Evolutionary conservation across 2,113 vertebrate species (phyloP).

Genomic region (Orthonyx spaldingii): DNA sequence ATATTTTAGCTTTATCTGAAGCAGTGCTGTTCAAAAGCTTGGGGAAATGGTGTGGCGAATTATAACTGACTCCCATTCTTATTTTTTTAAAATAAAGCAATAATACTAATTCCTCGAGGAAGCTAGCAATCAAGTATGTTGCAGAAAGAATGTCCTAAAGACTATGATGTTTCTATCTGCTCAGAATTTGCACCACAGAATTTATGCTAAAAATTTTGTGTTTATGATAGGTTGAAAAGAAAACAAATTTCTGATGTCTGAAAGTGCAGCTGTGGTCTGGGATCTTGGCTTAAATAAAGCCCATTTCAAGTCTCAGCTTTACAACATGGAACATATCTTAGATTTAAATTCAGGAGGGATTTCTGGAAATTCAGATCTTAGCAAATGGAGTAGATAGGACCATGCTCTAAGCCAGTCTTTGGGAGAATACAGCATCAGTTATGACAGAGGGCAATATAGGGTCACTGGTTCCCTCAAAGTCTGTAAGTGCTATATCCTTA

Average conservation of each 20-base stretch:
- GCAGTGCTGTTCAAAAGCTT: background rate
- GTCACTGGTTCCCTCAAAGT: background rate
- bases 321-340: background rate
- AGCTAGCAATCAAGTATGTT: background rate
- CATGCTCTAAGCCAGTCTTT: background rate
- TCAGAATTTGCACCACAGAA: background rate
- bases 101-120: background rate
- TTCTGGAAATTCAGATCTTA: background rate
- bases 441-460: background rate
- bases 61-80: background rate
- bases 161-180: background rate
- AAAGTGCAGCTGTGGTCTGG: background rate
- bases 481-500: background rate
- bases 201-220: background rate
- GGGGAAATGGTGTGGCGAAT: background rate
- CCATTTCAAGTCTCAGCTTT: background rate
- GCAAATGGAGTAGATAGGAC: background rate
- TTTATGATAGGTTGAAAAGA: background rate
- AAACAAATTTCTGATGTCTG: background rate
- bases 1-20: background rate
- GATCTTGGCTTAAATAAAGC: background rate
- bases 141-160: background rate
- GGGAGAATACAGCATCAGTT: background rate
- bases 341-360: background rate
- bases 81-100: background rate